Base-by-base conservation (phyloP, 2,888 invertebrate genomes). In the Sarcophaga caerulescens region DNA sequence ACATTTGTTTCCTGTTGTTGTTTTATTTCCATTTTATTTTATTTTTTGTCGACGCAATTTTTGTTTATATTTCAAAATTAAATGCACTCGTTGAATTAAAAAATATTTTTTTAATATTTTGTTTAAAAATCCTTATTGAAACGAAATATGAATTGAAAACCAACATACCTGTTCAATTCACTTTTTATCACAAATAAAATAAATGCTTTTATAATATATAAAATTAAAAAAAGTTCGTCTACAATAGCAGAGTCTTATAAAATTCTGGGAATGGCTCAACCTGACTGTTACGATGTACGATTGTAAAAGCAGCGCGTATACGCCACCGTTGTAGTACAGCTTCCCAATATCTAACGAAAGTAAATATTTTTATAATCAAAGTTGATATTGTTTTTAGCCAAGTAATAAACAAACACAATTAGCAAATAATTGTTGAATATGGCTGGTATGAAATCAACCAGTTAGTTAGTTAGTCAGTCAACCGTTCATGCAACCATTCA, bases 201-300 rank as follows among this genome's bases (percentile, higher is more conserved):
- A 17, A 79, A 70, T 59, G 74, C 76, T 87, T 83, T 87, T 85
- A 83, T 85, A 85, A n/a, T n/a, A n/a, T n/a, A n/a, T n/a, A n/a
- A n/a, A n/a, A n/a, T n/a, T n/a, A n/a, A n/a, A n/a, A n/a, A n/a
- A n/a, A n/a, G n/a, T n/a, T n/a, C n/a, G n/a, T n/a, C n/a, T n/a
- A n/a, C n/a, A n/a, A n/a, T n/a, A n/a, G n/a, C n/a, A n/a, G n/a
- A n/a, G n/a, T n/a, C n/a, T n/a, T n/a, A n/a, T n/a, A n/a, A n/a
- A n/a, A n/a, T n/a, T n/a, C n/a, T n/a, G n/a, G n/a, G n/a, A n/a
- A n/a, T n/a, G n/a, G n/a, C n/a, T n/a, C n/a, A n/a, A n/a, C n/a
- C n/a, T n/a, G n/a, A n/a, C n/a, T n/a, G n/a, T n/a, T n/a, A n/a
- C n/a, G n/a, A n/a, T n/a, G n/a, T n/a, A n/a, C n/a, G n/a, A n/a